Conservation (phyloP, 2,888 invertebrate species). For the Rosalia funebris region DNA sequence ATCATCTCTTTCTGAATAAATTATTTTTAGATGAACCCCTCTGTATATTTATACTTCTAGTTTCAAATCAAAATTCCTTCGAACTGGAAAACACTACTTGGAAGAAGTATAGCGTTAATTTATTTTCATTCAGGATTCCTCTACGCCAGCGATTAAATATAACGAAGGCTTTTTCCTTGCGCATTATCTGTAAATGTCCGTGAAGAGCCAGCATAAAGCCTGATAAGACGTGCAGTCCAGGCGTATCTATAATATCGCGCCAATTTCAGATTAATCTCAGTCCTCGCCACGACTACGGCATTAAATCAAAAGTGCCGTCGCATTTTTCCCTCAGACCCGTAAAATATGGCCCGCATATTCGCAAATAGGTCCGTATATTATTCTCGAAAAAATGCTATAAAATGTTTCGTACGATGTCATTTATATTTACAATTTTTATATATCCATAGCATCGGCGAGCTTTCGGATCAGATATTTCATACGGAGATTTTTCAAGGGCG, state of each 20-base stretch:
- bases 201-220: slow-evolving; percentile 17
- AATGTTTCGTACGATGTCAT: slow-evolving; percentile 39
- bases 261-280: slow-evolving; percentile 56
- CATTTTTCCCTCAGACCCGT: slow-evolving; percentile 52
- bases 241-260: slow-evolving; percentile 44
- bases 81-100: neutral
- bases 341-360: slow-evolving; percentile 55
- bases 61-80: neutral
- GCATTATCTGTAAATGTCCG: slow-evolving; percentile 28
- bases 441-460: slow-evolving; percentile 15
- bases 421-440: slow-evolving; percentile 40
- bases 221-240: slow-evolving; percentile 29
- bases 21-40: too few species aligned
- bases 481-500: neutral
- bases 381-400: slow-evolving; percentile 42
- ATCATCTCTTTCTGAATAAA: too few species aligned
- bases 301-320: slow-evolving; percentile 55
- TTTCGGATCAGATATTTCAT: neutral
- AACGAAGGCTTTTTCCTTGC: slow-evolving; percentile 36
- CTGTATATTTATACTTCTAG: neutral
- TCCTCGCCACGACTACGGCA: slow-evolving; percentile 45
- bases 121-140: slow-evolving; percentile 31
- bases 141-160: slow-evolving; percentile 37
- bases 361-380: slow-evolving; percentile 54
- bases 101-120: slow-evolving; percentile 38